Base-by-base conservation (phyloP, 2,888 invertebrate genomes). In the Meta bourneti region DNA sequence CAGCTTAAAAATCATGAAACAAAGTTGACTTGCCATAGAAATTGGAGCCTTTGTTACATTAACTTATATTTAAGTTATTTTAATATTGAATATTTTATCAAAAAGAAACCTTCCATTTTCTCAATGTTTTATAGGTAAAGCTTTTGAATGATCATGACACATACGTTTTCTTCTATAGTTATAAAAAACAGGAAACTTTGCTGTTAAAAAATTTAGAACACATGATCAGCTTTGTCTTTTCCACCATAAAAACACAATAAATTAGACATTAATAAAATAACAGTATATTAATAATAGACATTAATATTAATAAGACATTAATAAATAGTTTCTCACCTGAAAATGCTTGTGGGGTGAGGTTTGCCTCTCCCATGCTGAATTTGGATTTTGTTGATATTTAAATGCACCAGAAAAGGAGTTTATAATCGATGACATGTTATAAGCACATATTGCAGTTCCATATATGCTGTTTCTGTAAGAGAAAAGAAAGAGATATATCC, bases 401-500 rank as follows among this genome's bases (percentile, higher is more conserved):
- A 97, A 98, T 0, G 97, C 97, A 0, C 98, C 98, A 84, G 97
- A 96, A 94, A 98, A 98, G 0, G 98, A 97, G 0, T 96, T 95
- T 92, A 97, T 96, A 69, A 99, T 97, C 0, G 98, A 96, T 0
- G 97, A 96, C 95, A 98, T 96, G 95, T 97, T 98, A 95, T 97
- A 99, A 1, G 97, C 97, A 94, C 99, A 99, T 6, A 99, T 97
- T 0, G 98, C 98, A 54, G 98, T 98, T 13, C 98, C 98, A 6
- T 97, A 96, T 94, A 99, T 98, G 94, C 98, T 97, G 94, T 98
- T 98, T 86, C 95, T 95, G 94, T 34, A 11, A 34, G 52, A 2
- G 7, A 69, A 71, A 34, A 70, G 48, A 54, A 34, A 34, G 4
- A 34, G 4, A 71, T 51, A 11, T 69, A 16, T 11, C 8, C 69